Percentiles rank a stretch among this genome's conserved stretches.
These are phyloP conservation scores for Patella pellucida DNA, from an alignment of 2,888 invertebrate genomes.

Conservation along the genomic window DNA sequence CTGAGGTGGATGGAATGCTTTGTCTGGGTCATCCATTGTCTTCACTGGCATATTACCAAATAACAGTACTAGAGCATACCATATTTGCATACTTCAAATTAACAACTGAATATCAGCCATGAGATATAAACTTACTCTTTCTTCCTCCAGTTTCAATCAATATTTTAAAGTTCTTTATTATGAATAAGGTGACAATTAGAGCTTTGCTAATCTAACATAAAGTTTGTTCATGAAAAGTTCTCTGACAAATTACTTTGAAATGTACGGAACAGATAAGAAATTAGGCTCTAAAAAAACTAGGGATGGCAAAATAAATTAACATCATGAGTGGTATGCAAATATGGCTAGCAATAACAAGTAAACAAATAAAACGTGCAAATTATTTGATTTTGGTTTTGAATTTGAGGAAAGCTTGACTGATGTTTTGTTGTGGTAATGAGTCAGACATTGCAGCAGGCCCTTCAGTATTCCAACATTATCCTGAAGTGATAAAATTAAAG, in stretches of 20 bases:
- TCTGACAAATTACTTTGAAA: no score
- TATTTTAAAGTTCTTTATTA: no score
- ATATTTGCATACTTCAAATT: constrained; percentile 25
- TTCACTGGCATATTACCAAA: constrained; percentile 46
- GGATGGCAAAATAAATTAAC: no score
- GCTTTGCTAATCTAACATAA: no score
- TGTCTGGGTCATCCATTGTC: constrained; percentile 12
- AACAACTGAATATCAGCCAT: no score
- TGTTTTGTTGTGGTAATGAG: constrained; percentile 8
- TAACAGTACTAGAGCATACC: constrained; percentile 15
- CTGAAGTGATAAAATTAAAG: constrained; percentile 1
- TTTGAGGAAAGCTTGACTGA: constrained; percentile 1
- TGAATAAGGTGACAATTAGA: no score
- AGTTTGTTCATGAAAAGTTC: no score
- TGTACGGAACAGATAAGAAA: no score
- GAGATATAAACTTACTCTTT: no score
- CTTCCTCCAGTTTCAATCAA: no score
- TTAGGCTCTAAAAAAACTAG: no score
- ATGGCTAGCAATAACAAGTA: background rate
- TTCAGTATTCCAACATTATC: background rate
- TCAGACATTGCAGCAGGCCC: constrained; percentile 11
- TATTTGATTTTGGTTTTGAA: background rate
- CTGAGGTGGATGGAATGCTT: constrained; percentile 4
- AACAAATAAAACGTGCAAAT: constrained; percentile 3
- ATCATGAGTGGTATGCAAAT: background rate